A percentile compares a stretch with the other conserved stretches of the same genome.
These are phyloP conservation scores for Heliothis subflexa DNA, from an alignment of 1,140 invertebrate species.

Conservation along the genomic window DNA sequence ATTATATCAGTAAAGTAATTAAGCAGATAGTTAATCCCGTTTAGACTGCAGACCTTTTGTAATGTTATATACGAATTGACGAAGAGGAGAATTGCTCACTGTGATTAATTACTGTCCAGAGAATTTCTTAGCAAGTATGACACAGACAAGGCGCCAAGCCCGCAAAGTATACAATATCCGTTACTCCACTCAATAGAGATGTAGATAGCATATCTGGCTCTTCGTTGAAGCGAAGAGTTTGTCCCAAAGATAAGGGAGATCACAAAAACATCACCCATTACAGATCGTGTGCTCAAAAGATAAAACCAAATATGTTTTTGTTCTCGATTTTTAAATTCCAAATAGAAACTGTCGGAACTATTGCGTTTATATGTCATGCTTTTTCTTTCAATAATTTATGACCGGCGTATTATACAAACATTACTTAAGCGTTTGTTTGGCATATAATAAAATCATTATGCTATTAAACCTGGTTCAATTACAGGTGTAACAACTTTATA, in stretches of 20 bases:
- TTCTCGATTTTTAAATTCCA: conserved; percentile 43
- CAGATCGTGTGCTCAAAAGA: conserved; percentile 45
- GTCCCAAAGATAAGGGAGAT: conserved; percentile 49
- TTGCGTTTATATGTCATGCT: conserved; percentile 20
- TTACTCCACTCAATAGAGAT: conserved; percentile 60
- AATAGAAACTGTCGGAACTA: conserved; percentile 31
- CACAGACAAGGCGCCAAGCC: conserved; percentile 31
- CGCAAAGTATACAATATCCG: conserved; percentile 43
- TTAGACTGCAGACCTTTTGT: conserved; percentile 1
- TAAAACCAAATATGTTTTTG: conserved; percentile 48
- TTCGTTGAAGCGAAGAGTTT: conserved; percentile 51
- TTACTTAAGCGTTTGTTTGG: conserved; percentile 24
- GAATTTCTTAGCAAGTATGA: conserved; percentile 29
- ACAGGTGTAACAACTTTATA: conserved; percentile 39
- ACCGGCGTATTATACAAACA: conserved; percentile 4
- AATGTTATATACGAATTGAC: conserved; percentile 4
- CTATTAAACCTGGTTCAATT: conserved; percentile 36
- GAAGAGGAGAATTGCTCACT: neutral
- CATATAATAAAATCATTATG: conserved; percentile 33
- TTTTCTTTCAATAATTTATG: conserved; percentile 36
- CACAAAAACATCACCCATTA: conserved; percentile 61
- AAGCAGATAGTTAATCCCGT: too few relatives aligned
- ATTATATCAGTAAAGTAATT: too few relatives aligned
- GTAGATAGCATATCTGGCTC: conserved; percentile 55
- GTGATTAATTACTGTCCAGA: conserved; percentile 14